Base-by-base conservation (phyloP, 2,888 invertebrate genomes). In the Boloria euphrosyne region DNA sequence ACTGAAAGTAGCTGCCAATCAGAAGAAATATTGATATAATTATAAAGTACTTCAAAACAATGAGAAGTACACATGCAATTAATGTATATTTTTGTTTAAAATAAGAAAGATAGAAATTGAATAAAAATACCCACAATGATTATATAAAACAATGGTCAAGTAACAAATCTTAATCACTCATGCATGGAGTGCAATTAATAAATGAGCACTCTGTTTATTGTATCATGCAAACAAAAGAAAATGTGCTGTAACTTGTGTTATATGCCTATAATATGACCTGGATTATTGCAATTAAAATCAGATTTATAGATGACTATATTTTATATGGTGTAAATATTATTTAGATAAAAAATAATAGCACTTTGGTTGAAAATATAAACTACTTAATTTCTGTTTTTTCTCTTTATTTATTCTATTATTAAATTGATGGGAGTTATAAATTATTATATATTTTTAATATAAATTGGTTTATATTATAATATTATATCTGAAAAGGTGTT, bases 181-280 rank as follows among this genome's bases (percentile, higher is more conserved):
- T 59, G 64, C 38, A 4, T 57, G 17, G 44, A 49, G 50, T 18
- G 31, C 31, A 64, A 58, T 64, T 46, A 64, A 52, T 52, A 46
- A 31, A 52, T 46, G n/a, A 57, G 50, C 46, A 53, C 27, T 59
- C 22, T 13, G 27, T 31, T 46, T 47, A 22, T 62, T 53, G 46
- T 64, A 58, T 64, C 46, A 64, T 58, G 44, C 46, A 27, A 52
- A 58, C 44, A 64, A 43, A 50, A 17, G 27, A 43, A 54, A 54
- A 43, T 43, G 10, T 54, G 43, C 43, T 54, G 53, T 38, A 17
- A 38, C 14, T 54, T 54, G 53, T 13, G 13, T 38, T 38, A 16
- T 52, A 18, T 31, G 16, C 52, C n/a, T 52, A n/a, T n/a, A 53
- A 1, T 27, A 16, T 38, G 31, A 10, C 31, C 31, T 38, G 10